phyloP scores from a whole-genome alignment of 1,140 invertebrate genomes.

The Caenorhabditis briggsae region DNA sequence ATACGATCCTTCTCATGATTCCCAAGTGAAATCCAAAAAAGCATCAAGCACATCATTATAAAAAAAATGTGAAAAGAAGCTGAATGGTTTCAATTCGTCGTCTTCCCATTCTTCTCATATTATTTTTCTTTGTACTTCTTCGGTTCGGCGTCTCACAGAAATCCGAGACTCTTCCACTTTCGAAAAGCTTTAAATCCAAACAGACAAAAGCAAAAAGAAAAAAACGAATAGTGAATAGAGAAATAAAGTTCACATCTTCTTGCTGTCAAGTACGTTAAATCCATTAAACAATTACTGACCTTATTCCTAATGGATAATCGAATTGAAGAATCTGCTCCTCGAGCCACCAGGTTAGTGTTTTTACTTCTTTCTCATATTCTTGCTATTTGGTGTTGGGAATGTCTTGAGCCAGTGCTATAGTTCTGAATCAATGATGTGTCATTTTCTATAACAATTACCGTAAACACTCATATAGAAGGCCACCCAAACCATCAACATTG shows the following conservation, averaged over 20 bases:
- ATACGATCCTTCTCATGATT: no score
- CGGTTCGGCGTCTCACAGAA: constrained; percentile 36
- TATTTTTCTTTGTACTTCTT: constrained; percentile 53
- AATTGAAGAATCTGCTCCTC: not conserved
- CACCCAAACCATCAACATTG: no score
- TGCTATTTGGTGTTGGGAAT: not conserved
- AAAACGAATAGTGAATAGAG: not conserved
- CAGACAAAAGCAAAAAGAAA: constrained; percentile 6
- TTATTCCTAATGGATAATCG: constrained; percentile 43
- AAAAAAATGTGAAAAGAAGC: not conserved
- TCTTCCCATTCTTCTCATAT: constrained; percentile 1
- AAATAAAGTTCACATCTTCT: constrained; percentile 23
- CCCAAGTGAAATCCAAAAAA: no score
- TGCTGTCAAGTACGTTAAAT: constrained; percentile 31
- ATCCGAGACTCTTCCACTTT: constrained; percentile 50
- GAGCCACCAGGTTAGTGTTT: constrained; percentile 36
- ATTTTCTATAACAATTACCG: not conserved
- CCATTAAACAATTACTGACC: not conserved
- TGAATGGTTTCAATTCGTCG: not conserved
- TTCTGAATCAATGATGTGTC: not conserved
- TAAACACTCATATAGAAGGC: no score
- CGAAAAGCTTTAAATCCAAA: constrained; percentile 47
- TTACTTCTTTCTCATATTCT: not conserved
- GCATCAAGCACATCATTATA: not conserved
- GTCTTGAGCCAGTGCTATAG: not conserved